Evolutionary conservation across 2,113 vertebrate genomes (phyloP).

Genomic region (Gymnobelideus leadbeateri): DNA sequence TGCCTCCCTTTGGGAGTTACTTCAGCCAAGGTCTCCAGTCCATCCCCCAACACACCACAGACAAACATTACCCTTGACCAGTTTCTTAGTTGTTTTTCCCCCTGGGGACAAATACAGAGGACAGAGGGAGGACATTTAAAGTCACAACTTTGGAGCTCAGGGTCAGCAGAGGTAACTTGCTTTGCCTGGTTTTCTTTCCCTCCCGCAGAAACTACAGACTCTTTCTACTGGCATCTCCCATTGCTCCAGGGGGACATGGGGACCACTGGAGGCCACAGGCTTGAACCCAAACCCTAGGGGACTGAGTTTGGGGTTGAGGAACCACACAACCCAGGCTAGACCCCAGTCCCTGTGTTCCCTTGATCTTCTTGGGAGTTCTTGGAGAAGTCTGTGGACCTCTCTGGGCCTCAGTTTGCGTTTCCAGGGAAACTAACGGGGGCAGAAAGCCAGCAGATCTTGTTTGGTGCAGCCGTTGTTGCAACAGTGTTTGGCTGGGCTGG

Average conservation of each 20-base stretch:
- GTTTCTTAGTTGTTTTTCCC: neutral
- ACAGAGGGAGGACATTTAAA: neutral
- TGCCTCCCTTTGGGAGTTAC: neutral
- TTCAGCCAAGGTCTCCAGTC: neutral
- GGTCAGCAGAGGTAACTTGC: neutral
- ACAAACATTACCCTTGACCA: neutral
- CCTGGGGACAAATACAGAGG: neutral
- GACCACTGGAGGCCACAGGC: neutral
- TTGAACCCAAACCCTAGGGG: neutral
- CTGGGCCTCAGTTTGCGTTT: neutral
- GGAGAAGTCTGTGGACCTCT: neutral
- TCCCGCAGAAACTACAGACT: too few relatives aligned
- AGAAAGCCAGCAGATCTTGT: conserved; percentile 53
- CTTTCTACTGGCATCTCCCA: too few relatives aligned
- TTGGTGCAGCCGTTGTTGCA: conserved; percentile 63
- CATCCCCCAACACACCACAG: neutral
- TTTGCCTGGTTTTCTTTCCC: neutral
- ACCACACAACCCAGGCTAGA: too few relatives aligned
- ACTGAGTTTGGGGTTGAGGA: too few relatives aligned
- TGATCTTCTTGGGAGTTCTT: neutral
- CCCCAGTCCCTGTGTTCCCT: too few relatives aligned
- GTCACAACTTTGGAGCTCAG: neutral
- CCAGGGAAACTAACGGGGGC: conserved; percentile 53
- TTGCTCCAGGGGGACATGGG: neutral
- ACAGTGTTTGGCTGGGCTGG: conserved; percentile 48